Conservation (phyloP, 2,797 vertebrate genomes). For the Lepidocolaptes lacrymiger region DNA sequence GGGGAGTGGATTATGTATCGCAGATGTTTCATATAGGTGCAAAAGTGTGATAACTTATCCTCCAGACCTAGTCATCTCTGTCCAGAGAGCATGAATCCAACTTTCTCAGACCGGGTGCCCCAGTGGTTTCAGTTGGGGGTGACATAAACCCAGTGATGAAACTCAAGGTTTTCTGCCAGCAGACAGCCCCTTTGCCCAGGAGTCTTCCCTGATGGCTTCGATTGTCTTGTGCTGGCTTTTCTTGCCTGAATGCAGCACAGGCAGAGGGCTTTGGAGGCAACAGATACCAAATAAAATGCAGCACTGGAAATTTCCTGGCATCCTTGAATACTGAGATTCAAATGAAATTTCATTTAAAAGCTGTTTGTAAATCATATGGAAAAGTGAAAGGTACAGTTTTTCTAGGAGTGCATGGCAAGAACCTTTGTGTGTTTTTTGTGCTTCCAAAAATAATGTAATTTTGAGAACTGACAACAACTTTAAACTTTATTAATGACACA, state of each 20-base stretch:
- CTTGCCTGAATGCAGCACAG: background rate
- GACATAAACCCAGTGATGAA: background rate
- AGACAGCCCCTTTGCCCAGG: background rate
- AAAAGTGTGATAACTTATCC: background rate
- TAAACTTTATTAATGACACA: background rate
- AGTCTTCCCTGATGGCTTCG: background rate
- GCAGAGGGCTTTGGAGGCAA: background rate
- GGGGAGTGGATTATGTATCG: background rate
- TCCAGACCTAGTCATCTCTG: rapidly evolving
- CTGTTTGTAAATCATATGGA: background rate
- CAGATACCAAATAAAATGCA: background rate
- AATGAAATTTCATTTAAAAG: background rate
- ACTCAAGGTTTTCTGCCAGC: background rate
- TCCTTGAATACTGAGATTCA: background rate
- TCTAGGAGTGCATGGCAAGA: background rate
- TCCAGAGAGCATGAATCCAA: background rate
- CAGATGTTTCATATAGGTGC: background rate
- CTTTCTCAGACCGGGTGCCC: background rate
- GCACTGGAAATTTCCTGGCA: background rate
- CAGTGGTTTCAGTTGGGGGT: background rate
- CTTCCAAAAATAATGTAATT: background rate
- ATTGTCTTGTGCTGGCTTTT: background rate
- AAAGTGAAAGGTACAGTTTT: background rate
- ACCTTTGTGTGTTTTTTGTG: background rate
- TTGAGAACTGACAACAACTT: background rate